Percentiles rank a stretch among this genome's conserved stretches.
These are phyloP conservation scores for Xestoiulus laeticollis DNA, from an alignment of 2,888 invertebrate genomes.

Conservation along the genomic window DNA sequence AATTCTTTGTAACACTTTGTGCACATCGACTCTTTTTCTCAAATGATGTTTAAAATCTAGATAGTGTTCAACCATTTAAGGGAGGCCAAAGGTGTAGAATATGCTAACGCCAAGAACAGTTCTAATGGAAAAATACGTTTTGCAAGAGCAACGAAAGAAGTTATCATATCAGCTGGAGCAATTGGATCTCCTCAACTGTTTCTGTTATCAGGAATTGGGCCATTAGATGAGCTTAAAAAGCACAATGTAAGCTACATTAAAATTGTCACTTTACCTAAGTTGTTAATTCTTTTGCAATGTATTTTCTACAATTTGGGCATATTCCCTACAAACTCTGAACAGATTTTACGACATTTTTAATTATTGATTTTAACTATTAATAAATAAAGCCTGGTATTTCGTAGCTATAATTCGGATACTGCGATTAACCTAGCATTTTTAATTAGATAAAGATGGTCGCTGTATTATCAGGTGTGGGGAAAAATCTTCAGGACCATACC, in stretches of 20 bases:
- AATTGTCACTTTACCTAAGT: background rate
- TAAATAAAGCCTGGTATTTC: too few relatives aligned
- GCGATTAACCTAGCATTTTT: too few relatives aligned
- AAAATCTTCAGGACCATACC: conserved; percentile 89
- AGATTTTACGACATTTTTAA: too few relatives aligned
- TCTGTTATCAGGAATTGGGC: conserved; percentile 56
- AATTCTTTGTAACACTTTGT: background rate
- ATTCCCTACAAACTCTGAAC: too few relatives aligned
- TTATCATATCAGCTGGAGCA: conserved; percentile 47
- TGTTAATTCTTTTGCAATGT: too few relatives aligned
- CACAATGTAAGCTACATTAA: conserved; percentile 31
- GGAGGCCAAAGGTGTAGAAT: conserved; percentile 23
- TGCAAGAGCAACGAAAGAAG: conserved; percentile 39
- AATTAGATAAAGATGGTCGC: conserved; percentile 70
- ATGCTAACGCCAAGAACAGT: background rate
- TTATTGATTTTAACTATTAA: too few relatives aligned
- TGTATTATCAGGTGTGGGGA: conserved; percentile 80
- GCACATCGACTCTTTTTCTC: background rate
- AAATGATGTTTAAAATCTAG: background rate
- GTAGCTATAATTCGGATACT: too few relatives aligned
- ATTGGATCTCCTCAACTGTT: conserved; percentile 44
- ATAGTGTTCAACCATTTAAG: background rate
- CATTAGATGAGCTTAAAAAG: conserved; percentile 52
- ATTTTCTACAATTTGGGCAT: too few relatives aligned
- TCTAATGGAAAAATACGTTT: background rate